Base-by-base conservation (phyloP, 1,140 invertebrate species). In the Dolichoris vasculosae region DNA sequence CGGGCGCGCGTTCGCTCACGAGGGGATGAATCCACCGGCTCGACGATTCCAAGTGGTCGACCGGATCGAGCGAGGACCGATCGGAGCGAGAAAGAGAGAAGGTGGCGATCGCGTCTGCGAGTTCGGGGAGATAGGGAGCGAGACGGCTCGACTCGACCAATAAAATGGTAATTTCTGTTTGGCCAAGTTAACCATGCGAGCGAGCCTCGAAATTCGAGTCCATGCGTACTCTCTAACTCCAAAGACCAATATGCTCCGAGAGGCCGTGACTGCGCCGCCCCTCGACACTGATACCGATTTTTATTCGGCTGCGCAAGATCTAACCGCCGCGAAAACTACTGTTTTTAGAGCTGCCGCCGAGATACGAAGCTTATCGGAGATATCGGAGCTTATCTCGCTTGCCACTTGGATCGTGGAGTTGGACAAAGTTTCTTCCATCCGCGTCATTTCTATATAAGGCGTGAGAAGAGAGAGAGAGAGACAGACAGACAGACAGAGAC, bases 91-190 rank as follows among this genome's bases (percentile, higher is more conserved):
- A 82, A 85, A 90, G 85, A 88, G 89, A 90, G 89, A 91, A 93
- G 91, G 87, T 87, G 86, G 86, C 85, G 86, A 85, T 84, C 83
- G 86, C 79, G 86, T 46, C 84, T 80, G 75, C 86, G 85, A 85
- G 89, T 86, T 87, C 75, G 88, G 78, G 48, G 87, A 84, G 87
- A 86, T 88, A 89, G 86, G 83, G 76, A 23, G 30, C 87, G 78
- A 89, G 90, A 93, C 23, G 55, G 9, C 55, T 26, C 20, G 26
- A 93, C 91, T 94, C 93, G 92, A 88, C 93, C 94, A 94, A 94
- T 94, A 94, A 94, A 94, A 94, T 94, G 94, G 89, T 94, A 94
- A 94, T 94, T 94, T 91, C 91, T 94, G 93, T 94, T 94, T 94
- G 93, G 92, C 90, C 89, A 93, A 93, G 91, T 92, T 94, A 94